Percentiles rank a stretch among this genome's conserved stretches.
These are phyloP conservation scores for Schrankia costaestrigalis DNA, from an alignment of 2,888 invertebrate genomes.

Conservation along the genomic window DNA sequence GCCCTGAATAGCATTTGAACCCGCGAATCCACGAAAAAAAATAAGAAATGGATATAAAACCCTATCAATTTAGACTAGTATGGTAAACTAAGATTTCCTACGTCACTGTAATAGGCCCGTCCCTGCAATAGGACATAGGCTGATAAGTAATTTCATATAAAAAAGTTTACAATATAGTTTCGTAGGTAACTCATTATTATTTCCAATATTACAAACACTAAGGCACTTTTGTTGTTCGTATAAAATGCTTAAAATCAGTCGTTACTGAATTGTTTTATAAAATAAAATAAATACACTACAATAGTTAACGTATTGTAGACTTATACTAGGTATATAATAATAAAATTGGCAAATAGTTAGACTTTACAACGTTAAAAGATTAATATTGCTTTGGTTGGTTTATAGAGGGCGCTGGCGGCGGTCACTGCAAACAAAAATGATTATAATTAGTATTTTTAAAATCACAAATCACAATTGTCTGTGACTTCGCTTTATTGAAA, in stretches of 20 bases:
- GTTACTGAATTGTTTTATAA: constrained; percentile 21
- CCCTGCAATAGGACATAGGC: too few relatives aligned
- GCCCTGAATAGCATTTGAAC: too few relatives aligned
- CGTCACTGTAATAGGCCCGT: too few relatives aligned
- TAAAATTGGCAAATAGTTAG: constrained; percentile 39
- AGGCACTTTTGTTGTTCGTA: constrained; percentile 34
- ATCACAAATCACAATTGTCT: too few relatives aligned
- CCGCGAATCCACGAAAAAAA: constrained; percentile 12
- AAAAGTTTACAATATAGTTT: too few relatives aligned
- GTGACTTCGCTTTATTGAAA: too few relatives aligned
- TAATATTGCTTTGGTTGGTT: constrained; percentile 61
- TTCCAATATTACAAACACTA: constrained; percentile 25
- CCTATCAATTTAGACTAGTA: too few relatives aligned
- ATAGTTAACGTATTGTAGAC: constrained; percentile 13
- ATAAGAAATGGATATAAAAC: too few relatives aligned
- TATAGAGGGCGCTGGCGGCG: constrained; percentile 24
- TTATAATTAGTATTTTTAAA: too few relatives aligned
- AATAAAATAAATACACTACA: constrained; percentile 14
- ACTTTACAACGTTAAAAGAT: constrained; percentile 47
- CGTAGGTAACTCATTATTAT: too few relatives aligned
- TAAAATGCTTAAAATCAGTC: constrained; percentile 36
- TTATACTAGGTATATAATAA: constrained; percentile 19
- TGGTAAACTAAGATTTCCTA: too few relatives aligned
- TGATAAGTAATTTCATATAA: too few relatives aligned
- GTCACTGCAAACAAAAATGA: constrained; percentile 55